phyloP scores from a whole-genome alignment of 2,888 invertebrate genomes.

The Bombylius major region DNA sequence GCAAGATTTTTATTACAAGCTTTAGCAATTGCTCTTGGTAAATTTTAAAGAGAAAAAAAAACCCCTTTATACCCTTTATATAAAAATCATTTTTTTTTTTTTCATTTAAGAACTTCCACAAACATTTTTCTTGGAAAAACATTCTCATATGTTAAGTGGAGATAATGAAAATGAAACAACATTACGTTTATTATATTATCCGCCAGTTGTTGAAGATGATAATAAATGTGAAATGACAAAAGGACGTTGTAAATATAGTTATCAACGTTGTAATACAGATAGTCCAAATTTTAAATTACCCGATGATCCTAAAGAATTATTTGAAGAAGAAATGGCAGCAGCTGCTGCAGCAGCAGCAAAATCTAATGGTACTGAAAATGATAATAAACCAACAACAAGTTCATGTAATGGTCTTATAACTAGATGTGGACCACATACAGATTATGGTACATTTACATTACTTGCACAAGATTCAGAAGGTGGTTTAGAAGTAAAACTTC shows the following conservation, averaged over 20 bases:
- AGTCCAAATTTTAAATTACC: slow-evolving; percentile 35
- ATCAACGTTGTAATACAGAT: slow-evolving; percentile 32
- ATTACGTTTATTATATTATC: slow-evolving; percentile 60
- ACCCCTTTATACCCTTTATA: no score
- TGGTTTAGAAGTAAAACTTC: slow-evolving; percentile 50
- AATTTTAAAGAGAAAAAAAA: background rate
- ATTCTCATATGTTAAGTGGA: slow-evolving; percentile 50
- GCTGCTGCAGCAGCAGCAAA: background rate
- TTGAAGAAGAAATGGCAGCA: background rate
- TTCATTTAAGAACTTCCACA: slow-evolving; percentile 42
- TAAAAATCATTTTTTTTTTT: background rate
- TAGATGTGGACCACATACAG: slow-evolving; percentile 58
- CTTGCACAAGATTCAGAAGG: slow-evolving; percentile 63
- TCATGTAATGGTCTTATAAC: slow-evolving; percentile 38
- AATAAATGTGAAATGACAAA: slow-evolving; percentile 39
- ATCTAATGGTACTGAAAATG: slow-evolving; percentile 27
- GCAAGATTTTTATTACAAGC: slow-evolving; percentile 52
- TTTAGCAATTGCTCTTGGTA: slow-evolving; percentile 46
- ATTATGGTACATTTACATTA: slow-evolving; percentile 64
- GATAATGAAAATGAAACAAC: slow-evolving; percentile 51
- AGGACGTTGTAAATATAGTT: slow-evolving; percentile 35
- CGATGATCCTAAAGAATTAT: slow-evolving; percentile 23
- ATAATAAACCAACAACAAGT: slow-evolving; percentile 19
- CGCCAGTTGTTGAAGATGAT: slow-evolving; percentile 50
- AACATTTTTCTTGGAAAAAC: slow-evolving; percentile 48